These are phyloP conservation scores for Poecilia gillii DNA, from an alignment of 2,797 vertebrate species.

Conservation along the genomic window DNA sequence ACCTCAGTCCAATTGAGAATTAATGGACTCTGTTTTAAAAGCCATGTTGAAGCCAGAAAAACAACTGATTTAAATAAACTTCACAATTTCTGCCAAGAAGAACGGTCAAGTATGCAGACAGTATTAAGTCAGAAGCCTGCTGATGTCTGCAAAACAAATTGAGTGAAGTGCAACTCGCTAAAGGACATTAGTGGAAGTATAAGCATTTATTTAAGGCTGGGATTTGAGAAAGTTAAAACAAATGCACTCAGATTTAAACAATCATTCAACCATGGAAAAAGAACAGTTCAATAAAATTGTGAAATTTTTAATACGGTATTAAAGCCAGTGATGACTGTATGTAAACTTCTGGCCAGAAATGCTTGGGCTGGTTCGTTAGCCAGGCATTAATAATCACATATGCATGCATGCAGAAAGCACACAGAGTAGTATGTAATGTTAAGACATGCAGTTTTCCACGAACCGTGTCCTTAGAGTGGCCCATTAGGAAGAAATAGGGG, in stretches of 20 bases:
- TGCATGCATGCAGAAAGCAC: slow-evolving; percentile 29
- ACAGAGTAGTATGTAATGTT: slow-evolving; percentile 61
- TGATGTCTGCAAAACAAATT: background rate
- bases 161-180: background rate
- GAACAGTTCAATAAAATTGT: background rate
- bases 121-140: background rate
- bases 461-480: slow-evolving; percentile 99
- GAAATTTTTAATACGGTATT: background rate
- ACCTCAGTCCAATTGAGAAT: too few relatives aligned
- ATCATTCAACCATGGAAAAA: background rate
- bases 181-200: background rate
- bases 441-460: slow-evolving; percentile 93
- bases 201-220: background rate
- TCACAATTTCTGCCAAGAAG: background rate
- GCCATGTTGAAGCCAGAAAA: background rate
- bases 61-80: background rate
- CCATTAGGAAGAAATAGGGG: slow-evolving; percentile 99
- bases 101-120: background rate
- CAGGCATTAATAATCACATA: slow-evolving; percentile 40
- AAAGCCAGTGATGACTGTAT: background rate
- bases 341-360: slow-evolving; percentile 7
- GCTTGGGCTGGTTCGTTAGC: slow-evolving; percentile 4
- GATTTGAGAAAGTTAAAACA: background rate
- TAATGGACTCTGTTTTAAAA: background rate
- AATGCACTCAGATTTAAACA: background rate